A percentile compares a stretch with the other conserved stretches of the same genome.
phyloP scores from a whole-genome alignment of 2,797 vertebrate species.

The Oreochromis mossambicus region DNA sequence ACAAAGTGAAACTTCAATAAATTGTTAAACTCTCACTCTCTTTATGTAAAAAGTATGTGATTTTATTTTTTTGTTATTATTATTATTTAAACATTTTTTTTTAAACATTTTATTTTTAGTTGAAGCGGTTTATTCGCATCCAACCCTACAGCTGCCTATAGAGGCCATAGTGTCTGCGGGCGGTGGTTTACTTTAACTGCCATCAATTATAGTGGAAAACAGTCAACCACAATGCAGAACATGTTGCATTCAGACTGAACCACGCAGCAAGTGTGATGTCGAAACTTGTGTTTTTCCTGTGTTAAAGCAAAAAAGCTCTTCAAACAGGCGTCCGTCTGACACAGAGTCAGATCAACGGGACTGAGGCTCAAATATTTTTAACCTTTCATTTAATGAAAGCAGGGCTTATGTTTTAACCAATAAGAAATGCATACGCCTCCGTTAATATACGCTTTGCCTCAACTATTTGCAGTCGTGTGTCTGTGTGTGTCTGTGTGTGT shows the following conservation, averaged over 20 bases:
- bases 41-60: neutral
- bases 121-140: neutral
- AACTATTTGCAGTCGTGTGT: no score
- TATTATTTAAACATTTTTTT: neutral
- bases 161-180: neutral
- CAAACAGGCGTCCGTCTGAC: neutral
- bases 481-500: no score
- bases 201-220: neutral
- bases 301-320: neutral
- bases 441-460: neutral
- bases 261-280: rapidly evolving
- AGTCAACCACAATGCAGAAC: neutral
- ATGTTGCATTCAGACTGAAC: neutral
- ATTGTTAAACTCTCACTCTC: neutral
- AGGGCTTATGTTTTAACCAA: neutral
- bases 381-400: neutral
- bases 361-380: neutral
- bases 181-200: neutral
- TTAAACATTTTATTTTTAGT: neutral
- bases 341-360: neutral
- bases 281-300: neutral
- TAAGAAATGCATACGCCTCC: neutral
- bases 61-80: no score
- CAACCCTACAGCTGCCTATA: neutral
- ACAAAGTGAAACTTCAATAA: neutral